Conservation (phyloP, 2,797 vertebrate species). For the Halcyon leucocephala region DNA sequence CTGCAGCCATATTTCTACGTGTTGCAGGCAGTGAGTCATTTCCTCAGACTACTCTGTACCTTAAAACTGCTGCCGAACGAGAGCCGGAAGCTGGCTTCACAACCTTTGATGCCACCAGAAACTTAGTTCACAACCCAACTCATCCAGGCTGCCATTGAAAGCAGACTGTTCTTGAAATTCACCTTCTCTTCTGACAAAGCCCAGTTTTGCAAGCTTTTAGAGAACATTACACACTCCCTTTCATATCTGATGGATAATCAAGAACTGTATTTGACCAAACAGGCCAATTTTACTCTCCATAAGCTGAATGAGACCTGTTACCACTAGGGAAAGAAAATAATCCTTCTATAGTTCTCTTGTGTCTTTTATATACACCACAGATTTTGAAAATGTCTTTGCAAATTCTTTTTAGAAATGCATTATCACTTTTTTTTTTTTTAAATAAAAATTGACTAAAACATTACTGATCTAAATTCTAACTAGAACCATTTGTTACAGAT, state of each 20-base stretch:
- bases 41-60: neutral
- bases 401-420: neutral
- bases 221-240: neutral
- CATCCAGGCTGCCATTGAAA: neutral
- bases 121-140: neutral
- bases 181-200: neutral
- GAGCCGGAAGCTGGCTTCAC: neutral
- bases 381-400: neutral
- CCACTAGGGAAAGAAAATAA: neutral
- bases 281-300: neutral
- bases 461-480: neutral
- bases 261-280: neutral
- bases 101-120: neutral
- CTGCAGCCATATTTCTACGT: neutral
- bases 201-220: slow-evolving; percentile 7
- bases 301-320: neutral
- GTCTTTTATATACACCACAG: neutral
- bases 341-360: neutral
- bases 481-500: neutral
- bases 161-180: neutral
- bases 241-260: neutral
- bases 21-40: neutral
- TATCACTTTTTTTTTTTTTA: neutral
- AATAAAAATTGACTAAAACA: neutral
- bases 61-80: neutral